Conservation (phyloP, 2,797 vertebrate species). For the Calcarius lapponicus region DNA sequence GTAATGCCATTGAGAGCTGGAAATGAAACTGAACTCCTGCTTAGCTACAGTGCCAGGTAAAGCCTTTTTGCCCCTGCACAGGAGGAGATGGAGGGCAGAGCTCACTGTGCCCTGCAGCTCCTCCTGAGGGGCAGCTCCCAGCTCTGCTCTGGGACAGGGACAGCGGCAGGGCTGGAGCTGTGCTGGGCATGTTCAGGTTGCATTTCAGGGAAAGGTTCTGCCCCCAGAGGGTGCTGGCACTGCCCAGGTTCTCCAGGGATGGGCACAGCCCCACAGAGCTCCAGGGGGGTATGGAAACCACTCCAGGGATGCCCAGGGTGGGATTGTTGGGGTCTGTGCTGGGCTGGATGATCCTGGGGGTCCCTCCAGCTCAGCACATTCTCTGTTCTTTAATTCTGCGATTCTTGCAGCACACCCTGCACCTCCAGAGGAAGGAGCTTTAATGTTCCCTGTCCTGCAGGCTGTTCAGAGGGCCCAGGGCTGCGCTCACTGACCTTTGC, state of each 20-base stretch:
- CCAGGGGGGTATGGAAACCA: rapidly evolving
- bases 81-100: neutral
- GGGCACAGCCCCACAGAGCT: rapidly evolving
- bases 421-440: neutral
- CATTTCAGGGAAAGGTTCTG: neutral
- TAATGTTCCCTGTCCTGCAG: neutral
- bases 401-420: neutral
- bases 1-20: neutral
- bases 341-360: rapidly evolving
- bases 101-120: neutral
- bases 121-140: neutral
- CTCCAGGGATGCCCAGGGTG: neutral
- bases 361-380: neutral
- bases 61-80: neutral
- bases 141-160: neutral
- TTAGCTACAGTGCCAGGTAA: neutral
- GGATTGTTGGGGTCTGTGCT: neutral
- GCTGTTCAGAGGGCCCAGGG: neutral
- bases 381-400: rapidly evolving
- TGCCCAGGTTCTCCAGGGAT: neutral
- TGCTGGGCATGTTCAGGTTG: rapidly evolving
- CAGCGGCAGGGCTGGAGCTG: neutral
- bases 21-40: neutral
- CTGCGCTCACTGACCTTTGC: neutral
- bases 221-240: neutral